Conservation (phyloP, 2,888 invertebrate species). For the Pediacus dermestoides region DNA sequence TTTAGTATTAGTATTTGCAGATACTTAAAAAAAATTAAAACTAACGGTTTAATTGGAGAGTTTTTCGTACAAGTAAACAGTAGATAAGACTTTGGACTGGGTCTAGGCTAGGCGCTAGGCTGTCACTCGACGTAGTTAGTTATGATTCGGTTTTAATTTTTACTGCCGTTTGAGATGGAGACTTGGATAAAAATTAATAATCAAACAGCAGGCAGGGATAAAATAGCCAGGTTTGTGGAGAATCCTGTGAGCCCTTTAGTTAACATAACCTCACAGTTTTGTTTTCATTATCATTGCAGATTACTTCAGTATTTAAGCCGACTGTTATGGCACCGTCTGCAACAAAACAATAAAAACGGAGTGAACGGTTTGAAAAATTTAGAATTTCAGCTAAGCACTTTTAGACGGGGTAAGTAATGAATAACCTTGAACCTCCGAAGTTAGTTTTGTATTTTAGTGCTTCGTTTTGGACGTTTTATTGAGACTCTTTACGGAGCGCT, state of each 20-base stretch:
- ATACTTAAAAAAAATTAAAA: too few species aligned
- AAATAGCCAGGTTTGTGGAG: conserved; percentile 49
- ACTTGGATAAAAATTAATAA: conserved; percentile 50
- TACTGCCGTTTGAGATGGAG: conserved; percentile 45
- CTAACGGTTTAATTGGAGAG: too few species aligned
- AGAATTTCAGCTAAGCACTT: conserved; percentile 79
- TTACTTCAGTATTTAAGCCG: conserved; percentile 79
- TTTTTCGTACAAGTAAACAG: too few species aligned
- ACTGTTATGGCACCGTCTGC: conserved; percentile 74
- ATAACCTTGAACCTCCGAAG: not conserved
- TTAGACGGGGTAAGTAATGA: conserved; percentile 72
- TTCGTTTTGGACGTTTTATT: conserved; percentile 79
- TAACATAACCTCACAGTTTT: conserved; percentile 16
- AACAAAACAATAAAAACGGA: conserved; percentile 61
- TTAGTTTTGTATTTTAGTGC: conserved; percentile 58
- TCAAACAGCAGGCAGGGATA: conserved; percentile 54
- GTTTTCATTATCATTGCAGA: conserved; percentile 52
- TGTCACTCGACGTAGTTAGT: too few species aligned
- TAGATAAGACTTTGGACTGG: too few species aligned
- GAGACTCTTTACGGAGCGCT: conserved; percentile 76
- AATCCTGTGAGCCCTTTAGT: not conserved
- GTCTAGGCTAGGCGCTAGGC: too few species aligned
- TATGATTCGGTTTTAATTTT: conserved; percentile 1
- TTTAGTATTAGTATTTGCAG: too few species aligned
- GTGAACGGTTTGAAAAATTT: conserved; percentile 75